Evolutionary conservation across 2,113 vertebrate genomes (phyloP).

Genomic region (Stigmatopora argus): DNA sequence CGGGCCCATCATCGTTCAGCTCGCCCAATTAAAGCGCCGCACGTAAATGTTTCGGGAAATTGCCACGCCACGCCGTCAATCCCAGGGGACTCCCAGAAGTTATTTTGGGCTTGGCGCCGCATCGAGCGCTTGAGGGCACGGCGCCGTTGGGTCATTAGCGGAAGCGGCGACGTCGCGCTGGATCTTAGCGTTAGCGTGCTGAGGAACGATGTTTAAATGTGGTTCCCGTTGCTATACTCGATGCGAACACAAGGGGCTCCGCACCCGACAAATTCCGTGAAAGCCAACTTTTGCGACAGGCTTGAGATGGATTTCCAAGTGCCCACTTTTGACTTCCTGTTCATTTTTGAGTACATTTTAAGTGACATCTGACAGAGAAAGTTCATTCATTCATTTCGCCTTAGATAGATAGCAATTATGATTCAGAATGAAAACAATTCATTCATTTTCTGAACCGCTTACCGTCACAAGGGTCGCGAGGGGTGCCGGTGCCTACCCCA

Average conservation of each 20-base stretch:
- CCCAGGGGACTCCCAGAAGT: constrained; percentile 49
- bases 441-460: no score
- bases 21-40: constrained; percentile 60
- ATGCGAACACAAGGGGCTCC: background rate
- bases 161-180: constrained; percentile 30
- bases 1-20: constrained; percentile 44
- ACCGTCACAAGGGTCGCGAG: no score
- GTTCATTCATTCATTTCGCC: no score
- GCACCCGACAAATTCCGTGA: background rate
- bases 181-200: background rate
- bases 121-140: constrained; percentile 53
- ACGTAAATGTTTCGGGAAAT: constrained; percentile 59
- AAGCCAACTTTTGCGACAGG: background rate
- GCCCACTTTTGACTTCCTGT: background rate
- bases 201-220: constrained; percentile 24
- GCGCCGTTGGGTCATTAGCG: constrained; percentile 40
- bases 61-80: constrained; percentile 46
- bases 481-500: no score
- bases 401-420: no score
- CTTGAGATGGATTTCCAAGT: background rate
- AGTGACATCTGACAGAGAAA: no score
- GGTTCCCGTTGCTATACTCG: background rate
- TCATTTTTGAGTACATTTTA: background rate
- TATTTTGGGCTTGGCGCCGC: constrained; percentile 43
- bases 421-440: no score